Evolutionary conservation across 2,888 invertebrate species (phyloP), one percentile per base, ranked within the genome.

Genomic region (Coremacera marginata): DNA sequence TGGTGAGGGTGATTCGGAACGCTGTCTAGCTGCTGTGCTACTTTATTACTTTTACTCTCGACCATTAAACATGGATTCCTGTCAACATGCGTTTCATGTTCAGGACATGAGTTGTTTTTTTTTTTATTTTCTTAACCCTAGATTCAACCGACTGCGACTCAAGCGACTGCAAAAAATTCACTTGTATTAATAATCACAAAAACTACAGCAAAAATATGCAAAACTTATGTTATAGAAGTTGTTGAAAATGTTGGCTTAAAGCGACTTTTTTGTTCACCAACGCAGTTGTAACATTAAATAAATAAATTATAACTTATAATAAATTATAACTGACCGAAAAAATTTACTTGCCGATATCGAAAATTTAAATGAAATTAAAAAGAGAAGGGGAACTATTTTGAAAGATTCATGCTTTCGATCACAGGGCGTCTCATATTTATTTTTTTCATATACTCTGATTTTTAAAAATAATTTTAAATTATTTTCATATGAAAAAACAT

Each of bases 21-120:
- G 34, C 19, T n/a, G 31, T 34, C 44, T 16, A 27, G 27, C 73
- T 63, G 52, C 51, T 73, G 31, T 49, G 52, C 73, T 73, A 34
- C 68, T 75, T 75, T 57, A 68, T 68, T 68, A 68, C 57, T 68
- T 75, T 68, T 57, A 57, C 68, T 75, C 67, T 68, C 60, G 37
- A 60, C 75, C 67, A 68, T 68, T 75, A 75, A 75, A 68, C 57
- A 75, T 57, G 44, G 68, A 75, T 55, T 75, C 74, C 74, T 75
- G 67, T 65, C 74, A 75, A 67, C 65, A 75, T 67, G 74, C 44
- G 34, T 67, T 74, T 27, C 65, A 55, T 55, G 55, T 75, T 67
- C 51, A 62, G 62, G 49, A n/a, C 62, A 72, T 34, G 70, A 25
- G 52, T 57, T 34, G 44, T 44, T 11, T 11, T 44, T 44, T 44